Base-by-base conservation (phyloP, 2,113 vertebrate species). In the Smithornis capensis region DNA sequence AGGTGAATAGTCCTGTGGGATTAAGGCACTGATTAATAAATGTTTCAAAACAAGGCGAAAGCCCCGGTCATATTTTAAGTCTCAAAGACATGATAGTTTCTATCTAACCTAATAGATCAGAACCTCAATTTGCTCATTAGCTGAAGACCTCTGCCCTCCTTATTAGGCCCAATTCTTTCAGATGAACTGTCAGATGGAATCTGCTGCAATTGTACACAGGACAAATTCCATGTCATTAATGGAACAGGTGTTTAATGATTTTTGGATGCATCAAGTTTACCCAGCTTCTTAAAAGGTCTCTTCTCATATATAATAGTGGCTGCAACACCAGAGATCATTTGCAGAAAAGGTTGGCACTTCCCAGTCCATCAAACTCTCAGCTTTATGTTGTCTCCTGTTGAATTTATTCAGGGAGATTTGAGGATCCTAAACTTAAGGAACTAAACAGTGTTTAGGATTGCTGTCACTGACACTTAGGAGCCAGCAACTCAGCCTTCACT, bases 61-160 rank as follows among this genome's bases (percentile, higher is more conserved):
- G 69, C 15, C 38, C 10, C 0, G 0, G 50, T 93, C 71, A 86
- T 88, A 92, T 88, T 96, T 95, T 70, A 86, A 92, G 93, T 63
- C 60, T 94, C 68, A 95, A 95, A 96, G 78, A 37, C 45, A 69
- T 19, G 27, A 28, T 70, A 86, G 59, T 86, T 97, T 94, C 79
- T 83, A n/a, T 55, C 68, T 93, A 94, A 75, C 76, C 74, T 90
- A 95, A 95, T 83, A 96, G 91, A 95, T 94, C 79, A 95, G 92
- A 94, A 97, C 90, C 71, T 75, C 2, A 5, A 81, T 60, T 78
- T 80, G 79, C 95, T 96, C 94, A 96, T 97, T 96, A 96, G 79
- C 62, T 88, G 90, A 95, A 69, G 92, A 96, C 88, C 95, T 96
- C 93, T 97, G 93, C 88, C 93, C 94, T 91, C 31, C 73, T 92